phyloP scores from a whole-genome alignment of 2,797 vertebrate genomes.

The Callimico goeldii region DNA sequence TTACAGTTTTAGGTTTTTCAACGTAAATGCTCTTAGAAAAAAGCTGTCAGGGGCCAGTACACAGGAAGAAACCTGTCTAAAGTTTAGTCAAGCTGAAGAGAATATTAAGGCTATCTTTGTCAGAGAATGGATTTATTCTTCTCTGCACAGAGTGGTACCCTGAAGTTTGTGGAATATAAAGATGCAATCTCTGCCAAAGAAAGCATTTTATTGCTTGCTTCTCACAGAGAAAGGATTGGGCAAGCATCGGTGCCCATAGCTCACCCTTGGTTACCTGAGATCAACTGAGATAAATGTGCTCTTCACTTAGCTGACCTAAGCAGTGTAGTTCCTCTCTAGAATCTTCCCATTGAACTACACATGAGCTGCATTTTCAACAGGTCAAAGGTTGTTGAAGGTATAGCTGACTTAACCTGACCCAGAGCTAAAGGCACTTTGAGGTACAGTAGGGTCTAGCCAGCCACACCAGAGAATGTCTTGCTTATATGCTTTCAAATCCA shows the following conservation, averaged over 20 bases:
- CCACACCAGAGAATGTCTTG: neutral
- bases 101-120: neutral
- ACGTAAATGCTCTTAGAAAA: neutral
- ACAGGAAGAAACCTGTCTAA: neutral
- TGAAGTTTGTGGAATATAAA: slow-evolving; percentile 48
- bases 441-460: neutral
- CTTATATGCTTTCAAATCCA: neutral
- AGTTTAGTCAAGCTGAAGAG: neutral
- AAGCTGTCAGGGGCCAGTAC: too few species aligned
- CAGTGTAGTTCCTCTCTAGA: neutral
- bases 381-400: neutral
- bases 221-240: slow-evolving; percentile 23
- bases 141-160: neutral
- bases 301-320: neutral
- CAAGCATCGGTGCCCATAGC: neutral
- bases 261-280: neutral
- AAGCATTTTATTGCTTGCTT: slow-evolving; percentile 49
- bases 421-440: neutral
- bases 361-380: neutral
- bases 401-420: neutral
- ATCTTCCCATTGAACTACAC: neutral
- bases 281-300: neutral
- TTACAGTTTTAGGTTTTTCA: neutral
- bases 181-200: slow-evolving; percentile 6
- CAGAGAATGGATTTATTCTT: slow-evolving; percentile 54